phyloP scores from a whole-genome alignment of 1,140 invertebrate genomes.

The Antheraea pernyi region DNA sequence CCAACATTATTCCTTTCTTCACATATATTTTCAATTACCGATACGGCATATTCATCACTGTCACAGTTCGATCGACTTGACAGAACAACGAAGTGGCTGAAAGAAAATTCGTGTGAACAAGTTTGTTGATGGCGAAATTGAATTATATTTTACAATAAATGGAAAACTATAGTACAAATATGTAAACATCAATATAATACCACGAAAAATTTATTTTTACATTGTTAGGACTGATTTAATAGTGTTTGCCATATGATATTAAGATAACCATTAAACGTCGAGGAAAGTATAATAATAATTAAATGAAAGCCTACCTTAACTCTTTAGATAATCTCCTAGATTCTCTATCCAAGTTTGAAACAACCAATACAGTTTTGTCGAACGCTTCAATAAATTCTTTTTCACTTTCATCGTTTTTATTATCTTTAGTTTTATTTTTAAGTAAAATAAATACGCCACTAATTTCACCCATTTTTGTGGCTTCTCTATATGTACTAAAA shows the following conservation, averaged over 20 bases:
- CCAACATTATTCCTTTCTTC: conserved; percentile 25
- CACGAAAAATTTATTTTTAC: too few species aligned
- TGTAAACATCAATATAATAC: too few species aligned
- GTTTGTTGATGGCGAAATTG: neutral
- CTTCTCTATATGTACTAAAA: conserved; percentile 30
- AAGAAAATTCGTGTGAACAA: conserved; percentile 4
- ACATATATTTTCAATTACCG: conserved; percentile 29
- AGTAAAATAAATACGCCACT: conserved; percentile 39
- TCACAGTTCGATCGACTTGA: conserved; percentile 16
- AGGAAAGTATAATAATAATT: neutral
- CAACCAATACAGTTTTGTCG: conserved; percentile 23
- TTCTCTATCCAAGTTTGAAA: conserved; percentile 30
- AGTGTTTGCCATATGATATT: too few species aligned
- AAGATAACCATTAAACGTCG: too few species aligned
- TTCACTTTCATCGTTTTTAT: conserved; percentile 18
- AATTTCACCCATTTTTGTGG: conserved; percentile 31
- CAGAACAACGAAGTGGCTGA: conserved; percentile 34
- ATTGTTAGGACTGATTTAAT: too few species aligned
- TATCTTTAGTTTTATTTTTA: conserved; percentile 1
- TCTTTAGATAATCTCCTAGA: conserved; percentile 25
- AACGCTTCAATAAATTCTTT: conserved; percentile 20
- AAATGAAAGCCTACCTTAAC: conserved; percentile 20
- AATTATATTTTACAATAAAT: too few species aligned
- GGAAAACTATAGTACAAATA: too few species aligned
- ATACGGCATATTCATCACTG: conserved; percentile 24